A percentile compares a stretch with the other conserved stretches of the same genome.
Conservation (phyloP, 2,888 invertebrate species). For the Trypoxylon attenuatum region DNA sequence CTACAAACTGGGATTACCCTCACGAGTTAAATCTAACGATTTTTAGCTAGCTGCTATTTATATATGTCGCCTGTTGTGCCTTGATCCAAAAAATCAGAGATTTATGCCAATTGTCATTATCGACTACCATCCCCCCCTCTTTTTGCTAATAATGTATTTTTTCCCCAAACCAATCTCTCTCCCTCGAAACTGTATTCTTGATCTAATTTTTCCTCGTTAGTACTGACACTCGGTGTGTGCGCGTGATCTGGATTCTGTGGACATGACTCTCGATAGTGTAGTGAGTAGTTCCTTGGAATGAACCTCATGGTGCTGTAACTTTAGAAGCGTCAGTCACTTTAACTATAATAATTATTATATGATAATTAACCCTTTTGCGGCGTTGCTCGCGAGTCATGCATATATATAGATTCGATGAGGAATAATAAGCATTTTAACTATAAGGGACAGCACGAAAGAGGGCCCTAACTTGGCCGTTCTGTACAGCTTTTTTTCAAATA, state of each 20-base stretch:
- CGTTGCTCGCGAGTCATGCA: too few species aligned
- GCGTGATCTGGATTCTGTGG: conserved; percentile 4
- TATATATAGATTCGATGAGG: too few species aligned
- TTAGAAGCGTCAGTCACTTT: conserved; percentile 63
- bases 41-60: conserved; percentile 37
- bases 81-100: too few species aligned
- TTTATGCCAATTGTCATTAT: too few species aligned
- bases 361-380: too few species aligned
- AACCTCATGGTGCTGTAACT: conserved; percentile 62
- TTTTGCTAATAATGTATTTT: too few species aligned
- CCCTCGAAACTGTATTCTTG: background rate
- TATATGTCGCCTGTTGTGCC: conserved; percentile 34
- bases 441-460: background rate
- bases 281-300: conserved; percentile 52
- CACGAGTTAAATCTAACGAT: conserved; percentile 1
- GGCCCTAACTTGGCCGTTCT: conserved; percentile 41
- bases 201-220: background rate
- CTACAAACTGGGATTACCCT: background rate
- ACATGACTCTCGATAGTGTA: conserved; percentile 33
- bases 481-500: conserved; percentile 71
- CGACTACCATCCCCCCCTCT: too few species aligned
- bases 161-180: background rate
- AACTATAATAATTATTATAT: conserved; percentile 45
- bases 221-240: background rate
- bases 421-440: too few species aligned